These are phyloP conservation scores for Colletes latitarsis DNA, from an alignment of 1,140 invertebrate species.

Conservation along the genomic window DNA sequence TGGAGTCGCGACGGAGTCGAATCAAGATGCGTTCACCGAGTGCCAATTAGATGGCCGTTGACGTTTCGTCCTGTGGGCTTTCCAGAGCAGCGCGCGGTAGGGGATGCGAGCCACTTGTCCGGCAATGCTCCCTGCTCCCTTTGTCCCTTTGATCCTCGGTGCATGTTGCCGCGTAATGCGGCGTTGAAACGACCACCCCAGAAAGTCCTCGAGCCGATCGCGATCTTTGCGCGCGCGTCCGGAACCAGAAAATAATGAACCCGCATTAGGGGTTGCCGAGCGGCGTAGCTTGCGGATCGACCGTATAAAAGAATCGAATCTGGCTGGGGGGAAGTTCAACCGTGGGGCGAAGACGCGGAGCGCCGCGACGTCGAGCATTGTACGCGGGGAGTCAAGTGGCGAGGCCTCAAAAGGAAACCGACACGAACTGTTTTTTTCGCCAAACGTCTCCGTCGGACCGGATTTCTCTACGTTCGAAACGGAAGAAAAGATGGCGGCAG, in stretches of 20 bases:
- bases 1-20: constrained; percentile 30
- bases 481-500: constrained; percentile 22
- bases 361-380: constrained; percentile 56
- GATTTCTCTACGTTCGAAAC: constrained; percentile 47
- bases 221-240: constrained; percentile 68
- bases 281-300: constrained; percentile 59
- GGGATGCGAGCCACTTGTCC: constrained; percentile 60
- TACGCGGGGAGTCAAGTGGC: constrained; percentile 69
- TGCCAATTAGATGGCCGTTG: constrained; percentile 75
- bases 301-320: constrained; percentile 55
- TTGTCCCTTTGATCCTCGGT: constrained; percentile 56
- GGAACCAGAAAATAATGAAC: constrained; percentile 77
- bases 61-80: constrained; percentile 62
- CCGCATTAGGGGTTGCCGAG: constrained; percentile 69
- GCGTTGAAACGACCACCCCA: constrained; percentile 55
- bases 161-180: constrained; percentile 50
- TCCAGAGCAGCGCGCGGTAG: constrained; percentile 29
- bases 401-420: constrained; percentile 59
- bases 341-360: constrained; percentile 11
- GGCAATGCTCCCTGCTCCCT: constrained; percentile 34
- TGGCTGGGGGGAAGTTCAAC: constrained; percentile 35
- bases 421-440: constrained; percentile 39
- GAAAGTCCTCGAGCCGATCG: constrained; percentile 64
- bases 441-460: constrained; percentile 54
- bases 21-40: constrained; percentile 62